phyloP scores from a whole-genome alignment of 2,113 vertebrate genomes.

The Megaceryle torquata region DNA sequence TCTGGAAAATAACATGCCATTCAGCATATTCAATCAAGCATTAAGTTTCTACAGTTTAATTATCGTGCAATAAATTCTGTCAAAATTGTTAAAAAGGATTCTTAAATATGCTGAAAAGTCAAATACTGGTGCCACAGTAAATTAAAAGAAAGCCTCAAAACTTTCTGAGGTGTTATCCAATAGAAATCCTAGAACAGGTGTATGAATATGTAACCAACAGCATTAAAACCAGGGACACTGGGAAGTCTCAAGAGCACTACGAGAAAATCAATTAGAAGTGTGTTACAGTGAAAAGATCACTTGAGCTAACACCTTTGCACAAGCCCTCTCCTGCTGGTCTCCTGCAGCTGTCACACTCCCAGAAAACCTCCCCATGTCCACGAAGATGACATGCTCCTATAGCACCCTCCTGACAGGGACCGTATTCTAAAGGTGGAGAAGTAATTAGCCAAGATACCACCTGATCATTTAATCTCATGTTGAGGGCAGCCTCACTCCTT shows the following conservation, averaged over 20 bases:
- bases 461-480: background rate
- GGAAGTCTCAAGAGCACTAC: background rate
- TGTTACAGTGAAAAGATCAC: background rate
- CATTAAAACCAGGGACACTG: background rate
- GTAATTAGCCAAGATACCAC: background rate
- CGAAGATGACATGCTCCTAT: background rate
- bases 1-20: slow-evolving; percentile 21
- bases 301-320: background rate
- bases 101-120: slow-evolving; percentile 3
- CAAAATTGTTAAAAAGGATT: background rate
- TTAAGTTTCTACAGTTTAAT: background rate
- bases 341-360: background rate
- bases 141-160: background rate
- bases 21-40: background rate
- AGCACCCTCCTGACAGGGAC: background rate
- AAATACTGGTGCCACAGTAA: background rate
- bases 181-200: background rate
- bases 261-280: background rate
- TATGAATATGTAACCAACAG: background rate
- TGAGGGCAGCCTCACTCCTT: background rate
- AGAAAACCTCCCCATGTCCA: background rate
- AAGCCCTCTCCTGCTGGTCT: background rate
- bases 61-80: background rate
- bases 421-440: background rate
- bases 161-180: background rate